Evolutionary conservation across 2,113 vertebrate genomes (phyloP), one percentile per base, ranked within the genome.

Genomic region (Syngnathus scovelli): DNA sequence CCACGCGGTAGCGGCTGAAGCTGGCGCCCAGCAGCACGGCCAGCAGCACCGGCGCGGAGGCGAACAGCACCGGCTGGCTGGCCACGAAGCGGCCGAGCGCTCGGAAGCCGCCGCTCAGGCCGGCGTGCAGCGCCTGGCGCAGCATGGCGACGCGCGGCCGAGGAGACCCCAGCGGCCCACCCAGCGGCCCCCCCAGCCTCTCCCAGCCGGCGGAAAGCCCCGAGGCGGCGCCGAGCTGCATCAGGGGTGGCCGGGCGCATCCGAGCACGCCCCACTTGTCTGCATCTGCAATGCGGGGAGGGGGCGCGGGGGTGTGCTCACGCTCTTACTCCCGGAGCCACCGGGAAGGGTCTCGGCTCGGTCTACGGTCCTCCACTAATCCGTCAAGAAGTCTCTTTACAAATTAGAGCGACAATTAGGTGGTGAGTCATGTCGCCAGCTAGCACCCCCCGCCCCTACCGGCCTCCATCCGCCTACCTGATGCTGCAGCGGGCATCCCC

Each of bases 61-160:
- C 94, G 86, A 98, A 98, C 90, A 98, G 96, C 77, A 98, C 96
- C 85, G 96, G 95, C 91, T 98, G 96, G 89, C 93, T 90, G 85
- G 95, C 95, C 68, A 98, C 92, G 88, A 97, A 95, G 88, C 94
- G 93, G 83, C 96, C 95, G 71, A 97, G 90, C 83, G 92, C 91
- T 89, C 92, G 93, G 91, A 98, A 96, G 79, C 90, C 93, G 87
- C 92, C 93, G 90, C 92, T 90, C 86, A 98, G 93, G 87, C 94
- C 95, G 89, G 93, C 93, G 90, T 95, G 96, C 92, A 98, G 87
- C 89, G 93, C 88, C 94, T 87, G 85, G 72, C 86, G 88, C 77
- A 98, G 93, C 96, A 98, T 98, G 88, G 94, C 95, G 94, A 90
- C 88, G 93, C 92, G 90, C 91, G 92, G 92, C 91, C 90, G 89